These are phyloP conservation scores for Acanthococcus lagerstroemiae DNA, from an alignment of 2,888 invertebrate species.

Conservation along the genomic window DNA sequence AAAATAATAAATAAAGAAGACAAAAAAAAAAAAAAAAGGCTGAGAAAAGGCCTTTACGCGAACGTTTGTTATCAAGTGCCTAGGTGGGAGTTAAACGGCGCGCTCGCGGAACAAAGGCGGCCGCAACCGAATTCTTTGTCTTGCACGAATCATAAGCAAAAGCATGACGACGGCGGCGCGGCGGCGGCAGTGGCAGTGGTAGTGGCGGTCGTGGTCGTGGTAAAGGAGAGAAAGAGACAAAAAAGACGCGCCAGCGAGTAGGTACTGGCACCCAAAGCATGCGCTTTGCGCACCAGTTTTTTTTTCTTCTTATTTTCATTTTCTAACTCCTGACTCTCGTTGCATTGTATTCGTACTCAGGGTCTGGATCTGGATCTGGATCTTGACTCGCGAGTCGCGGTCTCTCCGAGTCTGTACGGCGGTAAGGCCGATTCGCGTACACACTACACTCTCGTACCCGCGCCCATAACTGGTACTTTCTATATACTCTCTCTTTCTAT, in stretches of 20 bases:
- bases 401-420: too few relatives aligned
- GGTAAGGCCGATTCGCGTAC: too few relatives aligned
- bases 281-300: conserved; percentile 15
- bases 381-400: too few relatives aligned
- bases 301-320: too few relatives aligned
- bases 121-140: conserved; percentile 28
- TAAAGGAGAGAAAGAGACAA: conserved; percentile 16
- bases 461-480: too few relatives aligned
- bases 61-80: conserved; percentile 22
- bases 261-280: conserved; percentile 17
- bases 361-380: too few relatives aligned
- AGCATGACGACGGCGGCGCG: too few relatives aligned
- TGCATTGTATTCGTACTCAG: conserved; percentile 5
- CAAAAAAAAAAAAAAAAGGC: conserved; percentile 7
- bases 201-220: conserved; percentile 12
- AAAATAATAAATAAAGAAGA: too few relatives aligned
- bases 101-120: conserved; percentile 22
- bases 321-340: too few relatives aligned
- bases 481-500: too few relatives aligned
- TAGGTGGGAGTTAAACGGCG: conserved; percentile 18
- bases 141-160: conserved; percentile 25
- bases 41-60: conserved; percentile 8
- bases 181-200: too few relatives aligned
- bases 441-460: too few relatives aligned
- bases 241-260: conserved; percentile 20